Base-by-base conservation (phyloP, 2,113 vertebrate species). In the Rhea pennata region DNA sequence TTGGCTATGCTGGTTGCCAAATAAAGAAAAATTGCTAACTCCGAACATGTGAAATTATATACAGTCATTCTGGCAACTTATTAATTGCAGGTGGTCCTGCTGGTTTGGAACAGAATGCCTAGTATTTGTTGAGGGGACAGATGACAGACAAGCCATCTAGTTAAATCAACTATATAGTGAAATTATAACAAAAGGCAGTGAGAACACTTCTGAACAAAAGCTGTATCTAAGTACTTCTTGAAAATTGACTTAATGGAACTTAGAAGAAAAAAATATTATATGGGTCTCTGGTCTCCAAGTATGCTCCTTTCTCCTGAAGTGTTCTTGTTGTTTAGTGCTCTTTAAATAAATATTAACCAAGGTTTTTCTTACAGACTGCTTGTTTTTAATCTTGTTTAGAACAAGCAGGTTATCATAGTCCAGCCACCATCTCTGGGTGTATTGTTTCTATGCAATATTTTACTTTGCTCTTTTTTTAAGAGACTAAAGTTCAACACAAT, bases 71-170 rank as follows among this genome's bases (percentile, higher is more conserved):
- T 97, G 97, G 91, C 91, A 97, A 64, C 59, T 50, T 91, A 65
- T 92, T 96, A 95, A 91, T 95, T 97, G 83, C 95, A 93, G 94
- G 93, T 96, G 96, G 95, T 84, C 36, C 79, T 69, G 86, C 48
- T 94, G 88, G 54, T 87, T 96, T 93, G 91, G 87, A 96, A 82
- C 92, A 95, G 93, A 95, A 89, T 87, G 77, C 82, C 29, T 87
- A 66, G 53, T 76, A 67, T 95, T 95, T 93, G 70, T 44, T 85
- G 79, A 80, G 42, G 84, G 89, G 84, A 93, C 96, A 96, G 89
- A 91, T 96, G 94, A 92, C 92, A 96, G 93, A 92, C 84, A 76
- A 95, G 54, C 81, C 77, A 87, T 82, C 77, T 77, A 95, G 88
- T 96, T 95, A 46, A 12, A 83, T 86, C 83, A 77, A 12, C 71